Percentiles rank a stretch among this genome's conserved stretches.
phyloP scores from a whole-genome alignment of 2,888 invertebrate species.

The Cetonia aurata region DNA sequence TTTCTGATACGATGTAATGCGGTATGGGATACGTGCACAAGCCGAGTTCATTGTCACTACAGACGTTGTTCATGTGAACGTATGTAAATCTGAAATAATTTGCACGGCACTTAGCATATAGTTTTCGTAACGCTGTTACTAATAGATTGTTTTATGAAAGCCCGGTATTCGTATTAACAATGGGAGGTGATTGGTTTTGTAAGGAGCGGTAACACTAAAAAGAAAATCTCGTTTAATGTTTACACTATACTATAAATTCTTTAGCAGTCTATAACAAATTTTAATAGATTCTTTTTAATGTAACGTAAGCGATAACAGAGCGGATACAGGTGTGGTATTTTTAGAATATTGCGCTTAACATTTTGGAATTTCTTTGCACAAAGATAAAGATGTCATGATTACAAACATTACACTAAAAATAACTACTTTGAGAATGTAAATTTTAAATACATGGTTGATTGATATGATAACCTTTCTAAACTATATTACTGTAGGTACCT shows the following conservation, averaged over 20 bases:
- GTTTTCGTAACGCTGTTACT: constrained; percentile 17
- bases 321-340: constrained; percentile 9
- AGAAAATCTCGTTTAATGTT: too few species aligned
- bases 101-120: constrained; percentile 16
- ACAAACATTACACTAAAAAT: not conserved
- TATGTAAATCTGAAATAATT: constrained; percentile 6
- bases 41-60: constrained; percentile 20
- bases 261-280: constrained; percentile 5
- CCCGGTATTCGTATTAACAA: too few species aligned
- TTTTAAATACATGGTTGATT: not conserved
- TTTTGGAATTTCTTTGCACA: constrained; percentile 2
- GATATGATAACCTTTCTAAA: not conserved
- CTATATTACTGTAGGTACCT: too few species aligned
- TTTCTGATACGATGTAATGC: too few species aligned
- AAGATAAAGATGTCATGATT: constrained; percentile 1
- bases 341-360: constrained; percentile 1
- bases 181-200: too few species aligned
- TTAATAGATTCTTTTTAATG: constrained; percentile 12
- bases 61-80: not conserved
- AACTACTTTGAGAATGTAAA: not conserved
- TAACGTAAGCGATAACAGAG: constrained; percentile 13
- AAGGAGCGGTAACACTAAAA: too few species aligned
- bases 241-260: too few species aligned
- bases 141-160: constrained; percentile 1
- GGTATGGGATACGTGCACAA: not conserved